Conservation (phyloP, 1,140 invertebrate genomes). For the Drosophila ercepeae region DNA sequence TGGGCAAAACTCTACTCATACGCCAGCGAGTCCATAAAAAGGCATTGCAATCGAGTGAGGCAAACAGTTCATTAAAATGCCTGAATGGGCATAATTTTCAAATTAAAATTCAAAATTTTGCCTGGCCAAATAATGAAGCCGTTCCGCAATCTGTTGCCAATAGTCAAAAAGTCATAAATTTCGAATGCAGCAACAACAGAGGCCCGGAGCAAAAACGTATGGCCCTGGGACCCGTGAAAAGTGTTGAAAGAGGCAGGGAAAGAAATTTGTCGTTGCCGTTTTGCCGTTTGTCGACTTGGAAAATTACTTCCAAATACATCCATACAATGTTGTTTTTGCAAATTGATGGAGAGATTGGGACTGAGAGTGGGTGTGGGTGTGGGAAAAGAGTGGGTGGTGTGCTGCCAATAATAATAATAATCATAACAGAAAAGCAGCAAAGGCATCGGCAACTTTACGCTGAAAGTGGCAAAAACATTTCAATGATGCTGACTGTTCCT, state of each 20-base stretch:
- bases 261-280: constrained; percentile 54
- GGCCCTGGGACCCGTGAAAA: constrained; percentile 30
- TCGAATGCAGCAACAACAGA: constrained; percentile 67
- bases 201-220: constrained; percentile 47
- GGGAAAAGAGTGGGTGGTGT: constrained; percentile 7
- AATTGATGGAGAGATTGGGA: background rate
- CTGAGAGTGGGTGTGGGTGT: background rate
- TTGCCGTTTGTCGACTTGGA: constrained; percentile 44
- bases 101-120: constrained; percentile 82
- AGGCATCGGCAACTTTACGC: constrained; percentile 64
- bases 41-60: constrained; percentile 54
- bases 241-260: constrained; percentile 59
- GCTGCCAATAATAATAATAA: constrained; percentile 77
- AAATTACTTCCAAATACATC: constrained; percentile 62
- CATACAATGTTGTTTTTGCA: constrained; percentile 65
- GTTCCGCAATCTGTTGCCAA: constrained; percentile 76
- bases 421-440: constrained; percentile 58
- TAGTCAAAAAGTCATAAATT: constrained; percentile 82
- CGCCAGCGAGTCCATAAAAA: constrained; percentile 48
- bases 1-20: constrained; percentile 56
- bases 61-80: constrained; percentile 55
- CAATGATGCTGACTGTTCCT: constrained; percentile 58
- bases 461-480: constrained; percentile 80
- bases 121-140: constrained; percentile 74
- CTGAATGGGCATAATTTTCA: constrained; percentile 71